Conservation (phyloP, 2,113 vertebrate genomes). For the Microcebus tavaratra region DNA sequence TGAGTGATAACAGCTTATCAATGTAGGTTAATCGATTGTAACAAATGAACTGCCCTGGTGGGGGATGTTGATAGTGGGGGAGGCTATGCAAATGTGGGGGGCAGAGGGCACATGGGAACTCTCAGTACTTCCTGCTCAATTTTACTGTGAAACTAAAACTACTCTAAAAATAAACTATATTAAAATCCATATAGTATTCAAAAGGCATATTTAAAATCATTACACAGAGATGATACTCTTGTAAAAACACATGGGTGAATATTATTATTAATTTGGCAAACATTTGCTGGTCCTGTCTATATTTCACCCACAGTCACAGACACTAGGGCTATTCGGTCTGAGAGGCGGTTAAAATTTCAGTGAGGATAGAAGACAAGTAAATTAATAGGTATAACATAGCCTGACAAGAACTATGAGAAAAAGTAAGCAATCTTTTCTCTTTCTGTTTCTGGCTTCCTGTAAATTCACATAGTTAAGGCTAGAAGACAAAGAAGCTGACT, state of each 20-base stretch:
- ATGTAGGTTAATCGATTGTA: background rate
- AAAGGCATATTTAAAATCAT: background rate
- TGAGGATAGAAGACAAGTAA: background rate
- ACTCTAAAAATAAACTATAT: background rate
- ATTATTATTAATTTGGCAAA: background rate
- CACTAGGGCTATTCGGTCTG: background rate
- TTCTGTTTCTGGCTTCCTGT: background rate
- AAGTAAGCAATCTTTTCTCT: background rate
- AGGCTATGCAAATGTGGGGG: no score
- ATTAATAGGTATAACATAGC: background rate
- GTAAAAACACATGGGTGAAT: background rate
- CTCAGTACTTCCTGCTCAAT: background rate
- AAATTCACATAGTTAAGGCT: background rate
- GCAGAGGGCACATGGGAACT: fast-evolving
- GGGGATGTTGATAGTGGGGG: background rate
- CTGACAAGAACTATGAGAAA: background rate
- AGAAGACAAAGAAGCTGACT: conserved; percentile 8
- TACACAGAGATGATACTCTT: background rate
- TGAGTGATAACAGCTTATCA: background rate
- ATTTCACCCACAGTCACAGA: background rate
- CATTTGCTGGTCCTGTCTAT: background rate
- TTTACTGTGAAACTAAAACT: background rate
- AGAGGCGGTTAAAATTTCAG: background rate
- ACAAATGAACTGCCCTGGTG: background rate
- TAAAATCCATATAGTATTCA: background rate